A percentile compares a stretch with the other conserved stretches of the same genome.
Conservation (phyloP, 1,140 invertebrate genomes). For the Nephotettix cincticeps region DNA sequence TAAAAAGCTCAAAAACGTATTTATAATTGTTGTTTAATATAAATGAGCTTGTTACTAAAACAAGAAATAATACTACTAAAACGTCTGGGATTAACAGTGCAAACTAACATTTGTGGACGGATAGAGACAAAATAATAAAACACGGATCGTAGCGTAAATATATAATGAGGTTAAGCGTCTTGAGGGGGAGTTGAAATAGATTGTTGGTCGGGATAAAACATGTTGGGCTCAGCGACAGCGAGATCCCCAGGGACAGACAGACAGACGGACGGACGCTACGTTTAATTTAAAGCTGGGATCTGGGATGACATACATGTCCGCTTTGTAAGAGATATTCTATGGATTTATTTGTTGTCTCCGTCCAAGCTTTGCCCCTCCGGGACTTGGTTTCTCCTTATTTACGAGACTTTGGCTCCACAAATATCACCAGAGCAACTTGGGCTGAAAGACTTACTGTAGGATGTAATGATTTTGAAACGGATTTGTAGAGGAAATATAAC, state of each 20-base stretch:
- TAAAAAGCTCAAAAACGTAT: too few species aligned
- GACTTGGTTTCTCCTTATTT: neutral
- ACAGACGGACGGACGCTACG: neutral
- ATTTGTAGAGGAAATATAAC: too few species aligned
- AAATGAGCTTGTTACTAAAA: too few species aligned
- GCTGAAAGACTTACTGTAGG: too few species aligned
- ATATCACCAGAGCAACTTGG: neutral
- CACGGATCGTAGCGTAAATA: neutral
- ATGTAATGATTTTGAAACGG: too few species aligned
- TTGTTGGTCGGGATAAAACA: conserved; percentile 2
- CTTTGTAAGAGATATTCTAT: conserved; percentile 7
- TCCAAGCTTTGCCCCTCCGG: neutral
- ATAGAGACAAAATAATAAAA: neutral
- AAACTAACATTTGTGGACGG: too few species aligned
- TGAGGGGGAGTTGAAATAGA: conserved; percentile 1
- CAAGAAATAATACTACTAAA: too few species aligned
- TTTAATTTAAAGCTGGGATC: conserved; percentile 10
- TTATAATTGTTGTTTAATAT: too few species aligned
- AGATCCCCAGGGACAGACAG: neutral
- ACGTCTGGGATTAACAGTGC: too few species aligned
- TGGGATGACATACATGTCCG: neutral
- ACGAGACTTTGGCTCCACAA: neutral
- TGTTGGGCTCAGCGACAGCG: neutral
- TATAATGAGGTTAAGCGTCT: neutral
- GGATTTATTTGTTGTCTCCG: conserved; percentile 3